phyloP scores from a whole-genome alignment of 2,888 invertebrate genomes.

The Rotaria macrura region DNA sequence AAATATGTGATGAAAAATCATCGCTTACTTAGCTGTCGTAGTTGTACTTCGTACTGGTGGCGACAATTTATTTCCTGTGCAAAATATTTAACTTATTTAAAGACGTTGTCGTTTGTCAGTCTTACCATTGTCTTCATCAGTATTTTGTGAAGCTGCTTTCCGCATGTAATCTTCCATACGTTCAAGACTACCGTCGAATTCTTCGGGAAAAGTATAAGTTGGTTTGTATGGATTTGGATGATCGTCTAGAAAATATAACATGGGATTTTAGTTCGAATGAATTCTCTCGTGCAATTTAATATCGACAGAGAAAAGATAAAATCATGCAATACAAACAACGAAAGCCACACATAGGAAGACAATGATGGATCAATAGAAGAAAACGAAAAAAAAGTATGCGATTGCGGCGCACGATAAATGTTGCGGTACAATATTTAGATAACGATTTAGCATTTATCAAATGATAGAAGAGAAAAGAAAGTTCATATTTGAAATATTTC shows the following conservation, averaged over 20 bases:
- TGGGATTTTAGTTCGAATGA: background rate
- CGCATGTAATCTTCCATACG: constrained; percentile 5
- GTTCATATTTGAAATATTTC: background rate
- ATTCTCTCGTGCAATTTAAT: background rate
- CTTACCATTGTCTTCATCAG: background rate
- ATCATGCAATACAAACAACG: background rate
- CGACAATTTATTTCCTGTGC: background rate
- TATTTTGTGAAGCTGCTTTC: background rate
- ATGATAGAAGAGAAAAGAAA: background rate
- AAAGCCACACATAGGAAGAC: background rate
- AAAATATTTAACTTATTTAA: too few relatives aligned
- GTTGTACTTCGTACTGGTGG: background rate
- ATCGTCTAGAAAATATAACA: background rate
- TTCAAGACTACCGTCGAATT: background rate
- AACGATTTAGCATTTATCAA: background rate
- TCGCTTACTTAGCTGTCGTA: background rate
- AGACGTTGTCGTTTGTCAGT: too few relatives aligned
- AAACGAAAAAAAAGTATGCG: background rate
- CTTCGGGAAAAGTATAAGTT: constrained; percentile 4
- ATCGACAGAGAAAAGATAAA: background rate
- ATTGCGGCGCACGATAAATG: background rate
- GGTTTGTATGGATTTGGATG: background rate
- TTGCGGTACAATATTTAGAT: background rate
- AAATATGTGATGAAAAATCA: background rate
- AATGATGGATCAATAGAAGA: background rate